phyloP scores from a whole-genome alignment of 1,140 invertebrate species.

The Drosophila burlai region DNA sequence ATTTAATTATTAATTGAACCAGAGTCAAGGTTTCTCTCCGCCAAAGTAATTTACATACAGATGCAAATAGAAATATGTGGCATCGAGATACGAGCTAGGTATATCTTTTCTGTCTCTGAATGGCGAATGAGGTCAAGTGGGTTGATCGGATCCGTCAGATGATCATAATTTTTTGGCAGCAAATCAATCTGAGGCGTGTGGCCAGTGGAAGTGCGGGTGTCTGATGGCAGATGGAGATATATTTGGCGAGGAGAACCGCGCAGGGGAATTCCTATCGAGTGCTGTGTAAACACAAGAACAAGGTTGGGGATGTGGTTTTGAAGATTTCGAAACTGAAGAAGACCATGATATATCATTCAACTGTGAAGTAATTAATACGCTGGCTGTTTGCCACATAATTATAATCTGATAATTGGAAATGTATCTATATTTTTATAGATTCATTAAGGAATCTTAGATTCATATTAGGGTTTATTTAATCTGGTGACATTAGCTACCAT shows the following conservation, averaged over 20 bases:
- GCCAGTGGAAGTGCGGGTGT: conserved; percentile 40
- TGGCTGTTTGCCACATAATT: not conserved
- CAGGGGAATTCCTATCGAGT: conserved; percentile 23
- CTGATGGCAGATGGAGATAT: conserved; percentile 25
- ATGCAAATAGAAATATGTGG: conserved; percentile 17
- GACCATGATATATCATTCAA: conserved; percentile 36
- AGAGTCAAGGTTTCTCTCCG: conserved; percentile 62
- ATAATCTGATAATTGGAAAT: too few species aligned
- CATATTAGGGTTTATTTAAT: not conserved
- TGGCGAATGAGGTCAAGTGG: conserved; percentile 69
- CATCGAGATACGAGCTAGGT: conserved; percentile 4
- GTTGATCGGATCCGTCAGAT: conserved; percentile 22
- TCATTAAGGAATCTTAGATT: not conserved
- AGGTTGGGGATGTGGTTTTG: conserved; percentile 21
- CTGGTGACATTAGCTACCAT: too few species aligned
- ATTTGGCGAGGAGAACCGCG: conserved; percentile 7
- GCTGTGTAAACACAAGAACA: conserved; percentile 43
- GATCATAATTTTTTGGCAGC: conserved; percentile 53
- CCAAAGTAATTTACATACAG: conserved; percentile 49
- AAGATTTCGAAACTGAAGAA: not conserved
- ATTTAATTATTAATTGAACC: conserved; percentile 80
- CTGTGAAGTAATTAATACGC: not conserved
- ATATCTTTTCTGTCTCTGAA: conserved; percentile 4
- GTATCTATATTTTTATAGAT: not conserved
- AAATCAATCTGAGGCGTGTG: conserved; percentile 73